Conservation (phyloP, 2,797 vertebrate genomes). For the Atherinosoma microstoma region DNA sequence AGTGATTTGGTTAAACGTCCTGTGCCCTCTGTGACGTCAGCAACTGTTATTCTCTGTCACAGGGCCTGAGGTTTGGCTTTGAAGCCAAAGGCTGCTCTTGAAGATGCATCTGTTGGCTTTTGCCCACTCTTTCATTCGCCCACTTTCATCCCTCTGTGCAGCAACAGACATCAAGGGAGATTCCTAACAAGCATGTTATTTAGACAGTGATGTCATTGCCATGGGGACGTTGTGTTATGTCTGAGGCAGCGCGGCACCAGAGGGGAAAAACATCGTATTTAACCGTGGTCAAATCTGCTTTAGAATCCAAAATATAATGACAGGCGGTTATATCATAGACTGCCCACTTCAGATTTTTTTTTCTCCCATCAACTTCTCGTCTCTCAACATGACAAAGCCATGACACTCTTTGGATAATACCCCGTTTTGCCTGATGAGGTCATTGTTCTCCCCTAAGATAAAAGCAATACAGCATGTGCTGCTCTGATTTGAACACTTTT, state of each 20-base stretch:
- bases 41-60: slow-evolving; percentile 61
- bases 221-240: slow-evolving; percentile 76
- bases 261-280: slow-evolving; percentile 64
- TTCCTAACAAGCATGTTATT: slow-evolving; percentile 81
- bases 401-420: slow-evolving; percentile 28
- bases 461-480: slow-evolving; percentile 19
- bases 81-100: slow-evolving; percentile 67
- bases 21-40: slow-evolving; percentile 63
- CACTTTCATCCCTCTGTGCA: slow-evolving; percentile 72
- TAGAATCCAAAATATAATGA: slow-evolving; percentile 67
- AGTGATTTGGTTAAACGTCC: slow-evolving; percentile 47
- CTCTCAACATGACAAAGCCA: slow-evolving; percentile 23
- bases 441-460: slow-evolving; percentile 32
- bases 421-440: slow-evolving; percentile 41
- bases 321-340: slow-evolving; percentile 46
- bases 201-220: slow-evolving; percentile 76
- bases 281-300: slow-evolving; percentile 60
- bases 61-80: slow-evolving; percentile 75
- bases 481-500: slow-evolving; percentile 35
- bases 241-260: slow-evolving; percentile 62
- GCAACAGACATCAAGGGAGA: slow-evolving; percentile 78
- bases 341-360: slow-evolving; percentile 29
- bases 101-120: slow-evolving; percentile 76
- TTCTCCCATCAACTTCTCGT: background rate
- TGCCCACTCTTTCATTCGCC: slow-evolving; percentile 70